Percentiles rank a stretch among this genome's conserved stretches.
phyloP scores from a whole-genome alignment of 2,888 invertebrate species.

The Hyposoter didymator region DNA sequence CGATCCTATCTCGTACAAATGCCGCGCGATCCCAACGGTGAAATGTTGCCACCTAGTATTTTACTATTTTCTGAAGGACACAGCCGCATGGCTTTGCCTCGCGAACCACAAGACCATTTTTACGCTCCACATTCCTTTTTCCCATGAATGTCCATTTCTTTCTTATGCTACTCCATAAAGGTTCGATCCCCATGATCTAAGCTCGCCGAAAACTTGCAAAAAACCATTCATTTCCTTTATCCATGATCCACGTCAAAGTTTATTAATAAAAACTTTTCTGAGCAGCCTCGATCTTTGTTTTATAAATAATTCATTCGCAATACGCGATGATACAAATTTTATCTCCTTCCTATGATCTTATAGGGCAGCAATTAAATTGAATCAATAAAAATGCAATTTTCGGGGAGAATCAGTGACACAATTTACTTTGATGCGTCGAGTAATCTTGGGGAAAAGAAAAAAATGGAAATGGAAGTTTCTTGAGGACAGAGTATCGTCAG shows the following conservation, averaged over 20 bases:
- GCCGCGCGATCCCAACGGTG: conserved; percentile 73
- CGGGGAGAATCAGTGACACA: not conserved
- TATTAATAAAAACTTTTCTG: not conserved
- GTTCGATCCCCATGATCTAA: not conserved
- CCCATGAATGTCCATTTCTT: not conserved
- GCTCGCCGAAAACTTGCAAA: not conserved
- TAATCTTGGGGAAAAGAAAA: not conserved
- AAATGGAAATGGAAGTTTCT: not conserved
- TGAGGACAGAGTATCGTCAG: not conserved
- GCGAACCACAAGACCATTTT: not conserved
- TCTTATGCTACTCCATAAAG: not conserved
- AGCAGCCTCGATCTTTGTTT: not conserved
- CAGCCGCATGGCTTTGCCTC: conserved; percentile 8
- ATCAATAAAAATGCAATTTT: not conserved
- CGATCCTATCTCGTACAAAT: conserved; percentile 80
- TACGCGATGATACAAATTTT: not conserved
- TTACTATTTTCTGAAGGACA: conserved; percentile 74
- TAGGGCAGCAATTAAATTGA: not conserved
- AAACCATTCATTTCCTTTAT: not conserved
- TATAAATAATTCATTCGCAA: not conserved
- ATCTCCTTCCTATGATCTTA: not conserved
- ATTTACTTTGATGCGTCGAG: not conserved
- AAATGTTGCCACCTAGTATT: conserved; percentile 80
- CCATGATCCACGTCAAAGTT: not conserved
- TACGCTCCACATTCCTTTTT: not conserved